These are phyloP conservation scores for Drosophila aldrichi DNA, from an alignment of 2,888 invertebrate species.

Conservation along the genomic window DNA sequence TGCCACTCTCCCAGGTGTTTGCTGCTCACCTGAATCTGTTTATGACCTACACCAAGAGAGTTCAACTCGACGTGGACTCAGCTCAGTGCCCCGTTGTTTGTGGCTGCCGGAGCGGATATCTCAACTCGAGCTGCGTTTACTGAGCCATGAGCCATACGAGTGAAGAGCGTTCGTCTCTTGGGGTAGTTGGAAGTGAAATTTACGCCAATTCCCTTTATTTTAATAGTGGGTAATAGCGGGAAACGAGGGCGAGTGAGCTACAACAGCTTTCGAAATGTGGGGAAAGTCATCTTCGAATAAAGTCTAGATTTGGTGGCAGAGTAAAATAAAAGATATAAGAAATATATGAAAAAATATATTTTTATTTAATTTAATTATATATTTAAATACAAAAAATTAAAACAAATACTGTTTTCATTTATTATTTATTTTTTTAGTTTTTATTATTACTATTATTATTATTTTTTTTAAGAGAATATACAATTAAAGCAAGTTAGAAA, in stretches of 20 bases:
- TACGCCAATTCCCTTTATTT: slow-evolving; percentile 5
- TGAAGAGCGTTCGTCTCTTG: slow-evolving; percentile 6
- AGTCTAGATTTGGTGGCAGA: not conserved
- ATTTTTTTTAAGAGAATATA: no score
- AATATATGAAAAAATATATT: no score
- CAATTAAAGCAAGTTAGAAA: no score
- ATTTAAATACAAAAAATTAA: no score
- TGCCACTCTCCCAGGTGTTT: slow-evolving; percentile 32
- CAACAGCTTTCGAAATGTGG: slow-evolving; percentile 15
- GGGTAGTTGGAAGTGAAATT: slow-evolving; percentile 22
- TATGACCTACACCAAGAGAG: slow-evolving; percentile 78
- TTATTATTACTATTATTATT: no score
- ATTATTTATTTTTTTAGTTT: no score
- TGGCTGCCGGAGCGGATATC: slow-evolving; percentile 33
- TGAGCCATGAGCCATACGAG: slow-evolving; percentile 19
- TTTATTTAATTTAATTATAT: no score
- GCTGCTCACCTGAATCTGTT: slow-evolving; percentile 67
- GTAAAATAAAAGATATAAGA: not conserved
- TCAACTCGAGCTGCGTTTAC: slow-evolving; percentile 8
- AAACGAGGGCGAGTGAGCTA: not conserved
- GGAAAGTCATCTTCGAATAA: not conserved
- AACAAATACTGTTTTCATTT: no score
- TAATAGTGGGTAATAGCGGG: not conserved
- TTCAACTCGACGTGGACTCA: slow-evolving; percentile 26
- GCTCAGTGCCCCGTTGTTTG: slow-evolving; percentile 22